Evolutionary conservation across 37 sponge, comb jelly and placozoan genomes (phyloP).

Genomic region (Theonella swinhoei): DNA sequence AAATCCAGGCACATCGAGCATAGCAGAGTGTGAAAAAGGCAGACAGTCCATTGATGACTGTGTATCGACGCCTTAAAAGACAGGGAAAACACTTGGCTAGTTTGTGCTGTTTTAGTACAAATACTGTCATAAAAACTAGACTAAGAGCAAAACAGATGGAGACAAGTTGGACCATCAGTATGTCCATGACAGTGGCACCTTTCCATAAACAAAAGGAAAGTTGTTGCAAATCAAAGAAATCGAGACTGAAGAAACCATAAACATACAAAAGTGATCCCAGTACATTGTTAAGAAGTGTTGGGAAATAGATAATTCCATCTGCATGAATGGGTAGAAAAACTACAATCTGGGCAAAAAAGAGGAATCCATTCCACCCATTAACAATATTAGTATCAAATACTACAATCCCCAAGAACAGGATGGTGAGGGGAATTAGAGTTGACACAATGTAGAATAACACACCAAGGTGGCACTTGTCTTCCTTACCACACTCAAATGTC

Average conservation of each 20-base stretch:
- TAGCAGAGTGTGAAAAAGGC: neutral
- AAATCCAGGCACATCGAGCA: neutral
- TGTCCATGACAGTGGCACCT: neutral
- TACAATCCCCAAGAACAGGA: neutral
- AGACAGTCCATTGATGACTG: neutral
- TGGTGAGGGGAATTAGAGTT: neutral
- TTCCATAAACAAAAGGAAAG: neutral
- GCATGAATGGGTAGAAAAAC: neutral
- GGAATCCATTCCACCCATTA: neutral
- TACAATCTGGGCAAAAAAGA: neutral
- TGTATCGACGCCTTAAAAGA: neutral
- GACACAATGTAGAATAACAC: neutral
- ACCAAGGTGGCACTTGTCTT: too few species aligned
- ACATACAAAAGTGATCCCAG: neutral
- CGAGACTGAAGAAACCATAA: neutral
- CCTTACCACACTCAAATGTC: too few species aligned
- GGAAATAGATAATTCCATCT: neutral
- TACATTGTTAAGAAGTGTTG: neutral
- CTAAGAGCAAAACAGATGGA: neutral
- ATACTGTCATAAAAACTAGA: neutral
- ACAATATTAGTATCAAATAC: neutral
- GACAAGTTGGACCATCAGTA: neutral
- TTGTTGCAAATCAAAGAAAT: neutral
- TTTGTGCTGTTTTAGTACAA: neutral
- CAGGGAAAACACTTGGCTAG: neutral